Conservation (phyloP, 2,113 vertebrate species). For the Anguilla japonica region DNA sequence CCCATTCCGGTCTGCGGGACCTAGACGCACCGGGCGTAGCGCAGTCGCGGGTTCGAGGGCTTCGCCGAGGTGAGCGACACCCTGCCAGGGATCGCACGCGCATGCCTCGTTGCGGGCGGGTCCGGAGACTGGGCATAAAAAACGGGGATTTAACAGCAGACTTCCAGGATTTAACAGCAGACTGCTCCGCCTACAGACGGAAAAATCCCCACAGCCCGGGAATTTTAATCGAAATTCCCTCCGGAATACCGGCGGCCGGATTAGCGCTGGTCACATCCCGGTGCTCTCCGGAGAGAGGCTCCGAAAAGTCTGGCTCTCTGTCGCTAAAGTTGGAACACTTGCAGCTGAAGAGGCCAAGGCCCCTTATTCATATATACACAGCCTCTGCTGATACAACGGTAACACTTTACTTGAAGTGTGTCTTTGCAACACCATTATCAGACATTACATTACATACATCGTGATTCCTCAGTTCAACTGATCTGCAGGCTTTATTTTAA, state of each 20-base stretch:
- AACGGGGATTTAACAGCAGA: constrained; percentile 23
- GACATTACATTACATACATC: too few relatives aligned
- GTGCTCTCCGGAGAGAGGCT: not conserved
- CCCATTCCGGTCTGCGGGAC: not conserved
- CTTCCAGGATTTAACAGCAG: constrained; percentile 22
- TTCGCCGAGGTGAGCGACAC: not conserved
- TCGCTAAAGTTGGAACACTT: not conserved
- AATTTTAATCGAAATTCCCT: constrained; percentile 19
- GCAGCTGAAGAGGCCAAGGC: not conserved
- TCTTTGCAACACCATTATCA: not conserved
- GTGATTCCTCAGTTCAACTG: not conserved
- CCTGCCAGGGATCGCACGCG: not conserved
- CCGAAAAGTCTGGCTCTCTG: not conserved
- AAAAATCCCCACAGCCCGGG: not conserved
- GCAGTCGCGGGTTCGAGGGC: not conserved
- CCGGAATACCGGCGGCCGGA: constrained; percentile 7
- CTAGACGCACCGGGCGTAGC: not conserved
- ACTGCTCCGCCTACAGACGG: not conserved
- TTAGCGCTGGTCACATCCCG: constrained; percentile 17
- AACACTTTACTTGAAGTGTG: not conserved
- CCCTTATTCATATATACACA: not conserved
- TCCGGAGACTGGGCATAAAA: not conserved
- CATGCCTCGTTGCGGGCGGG: constrained; percentile 3
- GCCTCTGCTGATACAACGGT: not conserved
- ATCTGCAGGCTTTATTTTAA: not conserved